phyloP scores from a whole-genome alignment of 2,888 invertebrate species.

The Bembecia ichneumoniformis region DNA sequence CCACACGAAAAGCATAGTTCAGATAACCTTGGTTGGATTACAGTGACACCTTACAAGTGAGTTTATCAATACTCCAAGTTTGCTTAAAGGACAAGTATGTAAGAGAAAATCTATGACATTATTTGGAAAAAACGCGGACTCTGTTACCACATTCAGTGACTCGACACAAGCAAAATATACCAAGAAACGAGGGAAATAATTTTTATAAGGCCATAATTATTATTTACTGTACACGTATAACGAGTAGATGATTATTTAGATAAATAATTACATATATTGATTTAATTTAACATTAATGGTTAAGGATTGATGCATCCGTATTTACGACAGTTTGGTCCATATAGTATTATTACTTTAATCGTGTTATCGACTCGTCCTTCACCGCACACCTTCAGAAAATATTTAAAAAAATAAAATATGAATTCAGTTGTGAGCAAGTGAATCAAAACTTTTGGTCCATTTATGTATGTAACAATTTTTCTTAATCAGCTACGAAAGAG shows the following conservation, averaged over 20 bases:
- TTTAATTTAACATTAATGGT: constrained; percentile 63
- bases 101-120: no score
- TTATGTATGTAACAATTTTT: no score
- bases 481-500: no score
- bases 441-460: no score
- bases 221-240: constrained; percentile 68
- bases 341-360: constrained; percentile 66
- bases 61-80: no score
- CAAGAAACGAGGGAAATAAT: constrained; percentile 58
- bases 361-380: constrained; percentile 43
- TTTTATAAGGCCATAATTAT: constrained; percentile 69
- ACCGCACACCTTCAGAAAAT: constrained; percentile 45
- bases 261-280: constrained; percentile 55
- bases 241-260: constrained; percentile 66
- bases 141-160: constrained; percentile 5
- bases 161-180: constrained; percentile 53
- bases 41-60: no score
- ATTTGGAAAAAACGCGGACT: no score
- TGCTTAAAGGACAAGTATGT: no score
- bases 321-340: constrained; percentile 72
- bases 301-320: constrained; percentile 66
- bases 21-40: no score
- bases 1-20: no score
- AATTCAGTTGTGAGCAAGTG: no score
- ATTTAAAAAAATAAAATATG: not conserved